These are phyloP conservation scores for Sarotherodon lohbergeri DNA, from an alignment of 2,113 vertebrate genomes.

Conservation along the genomic window DNA sequence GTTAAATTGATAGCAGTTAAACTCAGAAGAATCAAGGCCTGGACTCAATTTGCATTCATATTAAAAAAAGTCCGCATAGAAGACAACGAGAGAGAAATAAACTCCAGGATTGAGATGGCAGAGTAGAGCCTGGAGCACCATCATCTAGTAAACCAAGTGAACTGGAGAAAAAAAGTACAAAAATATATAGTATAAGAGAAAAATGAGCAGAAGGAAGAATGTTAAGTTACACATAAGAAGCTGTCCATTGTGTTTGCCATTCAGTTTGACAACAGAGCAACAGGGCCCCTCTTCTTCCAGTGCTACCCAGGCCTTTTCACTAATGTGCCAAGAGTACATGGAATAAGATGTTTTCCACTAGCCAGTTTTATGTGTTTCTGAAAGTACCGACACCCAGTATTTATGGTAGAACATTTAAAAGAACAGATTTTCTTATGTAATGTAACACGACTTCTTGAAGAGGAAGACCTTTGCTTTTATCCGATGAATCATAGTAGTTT, in stretches of 20 bases:
- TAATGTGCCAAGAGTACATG: not conserved
- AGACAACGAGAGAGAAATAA: not conserved
- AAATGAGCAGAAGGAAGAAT: not conserved
- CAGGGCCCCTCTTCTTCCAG: not conserved
- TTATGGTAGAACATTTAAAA: not conserved
- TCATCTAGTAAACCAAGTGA: not conserved
- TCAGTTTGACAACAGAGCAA: not conserved
- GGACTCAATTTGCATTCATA: not conserved
- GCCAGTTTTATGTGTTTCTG: not conserved
- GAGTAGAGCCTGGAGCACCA: not conserved
- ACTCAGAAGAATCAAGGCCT: not conserved
- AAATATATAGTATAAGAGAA: not conserved
- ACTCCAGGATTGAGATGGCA: not conserved
- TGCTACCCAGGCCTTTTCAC: not conserved
- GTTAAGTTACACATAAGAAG: not conserved
- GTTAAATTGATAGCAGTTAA: not conserved
- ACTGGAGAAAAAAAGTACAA: not conserved
- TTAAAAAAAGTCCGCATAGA: not conserved
- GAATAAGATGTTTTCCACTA: not conserved
- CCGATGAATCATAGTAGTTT: not conserved
- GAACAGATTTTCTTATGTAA: not conserved
- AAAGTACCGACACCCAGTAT: not conserved
- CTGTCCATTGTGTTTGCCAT: not conserved
- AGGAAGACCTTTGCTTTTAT: not conserved
- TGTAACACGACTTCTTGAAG: not conserved